These are phyloP conservation scores for Heliconius hortense DNA, from an alignment of 2,888 invertebrate species.

Conservation along the genomic window DNA sequence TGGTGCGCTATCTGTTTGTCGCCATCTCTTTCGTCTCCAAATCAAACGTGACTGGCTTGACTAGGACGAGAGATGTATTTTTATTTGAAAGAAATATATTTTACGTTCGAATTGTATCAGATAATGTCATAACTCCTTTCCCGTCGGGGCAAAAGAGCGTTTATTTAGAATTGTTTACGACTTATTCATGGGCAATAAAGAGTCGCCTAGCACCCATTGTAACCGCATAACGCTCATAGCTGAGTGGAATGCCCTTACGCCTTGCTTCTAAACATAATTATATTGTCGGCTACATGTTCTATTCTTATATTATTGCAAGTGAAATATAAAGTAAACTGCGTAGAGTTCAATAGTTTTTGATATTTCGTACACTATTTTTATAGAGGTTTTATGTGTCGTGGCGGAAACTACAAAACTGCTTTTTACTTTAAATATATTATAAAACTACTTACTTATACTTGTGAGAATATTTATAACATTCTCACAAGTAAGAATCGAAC, in stretches of 20 bases:
- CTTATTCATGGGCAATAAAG: conserved; percentile 68
- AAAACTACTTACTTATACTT: no score
- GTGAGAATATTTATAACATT: no score
- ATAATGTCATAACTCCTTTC: conserved; percentile 41
- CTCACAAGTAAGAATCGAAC: not conserved
- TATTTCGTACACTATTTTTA: not conserved
- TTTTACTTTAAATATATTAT: not conserved
- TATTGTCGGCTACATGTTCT: conserved; percentile 27
- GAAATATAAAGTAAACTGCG: not conserved
- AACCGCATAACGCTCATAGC: conserved; percentile 51
- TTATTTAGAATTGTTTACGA: conserved; percentile 72
- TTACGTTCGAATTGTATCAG: conserved; percentile 24
- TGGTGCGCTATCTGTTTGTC: conserved; percentile 34
- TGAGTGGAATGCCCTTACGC: conserved; percentile 61
- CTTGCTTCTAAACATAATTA: conserved; percentile 36
- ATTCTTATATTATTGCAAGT: conserved; percentile 9
- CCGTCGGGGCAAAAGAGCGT: conserved; percentile 46
- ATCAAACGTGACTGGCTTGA: conserved; percentile 16
- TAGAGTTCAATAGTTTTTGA: not conserved
- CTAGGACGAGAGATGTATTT: conserved; percentile 21
- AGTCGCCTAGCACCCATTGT: conserved; percentile 58
- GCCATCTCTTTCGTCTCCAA: conserved; percentile 27
- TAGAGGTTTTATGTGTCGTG: no score
- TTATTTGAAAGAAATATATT: not conserved
- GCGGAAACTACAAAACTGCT: not conserved